A percentile compares a stretch with the other conserved stretches of the same genome.
Evolutionary conservation across 1,140 invertebrate species (phyloP).

Genomic region (Rhyzopertha dominica): DNA sequence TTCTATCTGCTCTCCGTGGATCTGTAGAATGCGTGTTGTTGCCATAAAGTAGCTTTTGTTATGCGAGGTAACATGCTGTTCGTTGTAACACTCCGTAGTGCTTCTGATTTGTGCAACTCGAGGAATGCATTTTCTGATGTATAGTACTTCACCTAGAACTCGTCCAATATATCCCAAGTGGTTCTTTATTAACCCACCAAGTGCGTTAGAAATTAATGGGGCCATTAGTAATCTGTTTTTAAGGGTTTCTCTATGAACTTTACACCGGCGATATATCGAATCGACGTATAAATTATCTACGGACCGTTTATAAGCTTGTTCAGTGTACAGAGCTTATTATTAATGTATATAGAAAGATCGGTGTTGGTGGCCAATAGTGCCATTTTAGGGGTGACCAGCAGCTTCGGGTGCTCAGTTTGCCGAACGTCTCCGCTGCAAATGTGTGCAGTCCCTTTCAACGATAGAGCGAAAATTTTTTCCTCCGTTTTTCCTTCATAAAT

Average conservation of each 20-base stretch:
- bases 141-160: slow-evolving; percentile 4
- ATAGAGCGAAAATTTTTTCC: too few relatives aligned
- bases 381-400: too few relatives aligned
- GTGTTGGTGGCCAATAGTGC: not conserved
- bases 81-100: not conserved
- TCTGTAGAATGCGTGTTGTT: slow-evolving; percentile 3
- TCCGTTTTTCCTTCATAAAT: too few relatives aligned
- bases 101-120: not conserved
- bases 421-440: too few relatives aligned
- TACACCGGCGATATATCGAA: slow-evolving; percentile 2
- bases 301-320: slow-evolving; percentile 1
- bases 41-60: slow-evolving; percentile 4
- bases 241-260: not conserved
- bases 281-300: slow-evolving; percentile 5
- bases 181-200: not conserved
- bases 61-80: not conserved
- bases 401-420: too few relatives aligned
- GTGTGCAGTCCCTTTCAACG: too few relatives aligned
- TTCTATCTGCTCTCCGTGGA: not conserved
- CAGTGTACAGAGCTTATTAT: slow-evolving; percentile 7
- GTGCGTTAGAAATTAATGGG: not conserved
- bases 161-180: slow-evolving; percentile 2
- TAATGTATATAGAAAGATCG: too few relatives aligned
- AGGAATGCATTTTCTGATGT: slow-evolving; percentile 1
- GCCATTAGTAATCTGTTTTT: not conserved